Evolutionary conservation across 2,113 vertebrate species (phyloP).

Genomic region (Ammospiza nelsoni): DNA sequence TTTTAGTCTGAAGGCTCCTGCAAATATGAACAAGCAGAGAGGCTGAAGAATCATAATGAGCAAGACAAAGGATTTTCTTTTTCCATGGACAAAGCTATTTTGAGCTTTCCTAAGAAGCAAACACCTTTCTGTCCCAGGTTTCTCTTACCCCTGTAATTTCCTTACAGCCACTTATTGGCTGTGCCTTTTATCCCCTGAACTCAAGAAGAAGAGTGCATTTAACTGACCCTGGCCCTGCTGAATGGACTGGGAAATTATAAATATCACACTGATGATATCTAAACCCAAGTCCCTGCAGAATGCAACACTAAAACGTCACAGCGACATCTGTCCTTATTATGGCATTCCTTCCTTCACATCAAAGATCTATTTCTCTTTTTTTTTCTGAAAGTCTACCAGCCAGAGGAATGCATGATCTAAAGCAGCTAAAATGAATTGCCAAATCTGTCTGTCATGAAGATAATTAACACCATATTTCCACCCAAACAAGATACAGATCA

Average conservation of each 20-base stretch:
- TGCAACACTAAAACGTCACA: not conserved
- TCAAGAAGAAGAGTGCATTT: not conserved
- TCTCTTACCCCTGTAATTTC: not conserved
- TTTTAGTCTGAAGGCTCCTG: not conserved
- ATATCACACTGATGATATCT: not conserved
- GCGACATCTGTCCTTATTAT: conserved; percentile 26
- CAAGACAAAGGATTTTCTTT: not conserved
- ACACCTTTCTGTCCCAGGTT: not conserved
- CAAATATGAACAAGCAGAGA: not conserved
- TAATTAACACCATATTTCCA: conserved; percentile 54
- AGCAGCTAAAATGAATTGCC: conserved; percentile 44
- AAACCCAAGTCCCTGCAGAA: not conserved
- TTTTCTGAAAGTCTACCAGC: conserved; percentile 47
- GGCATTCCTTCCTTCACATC: conserved; percentile 42
- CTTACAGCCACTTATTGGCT: not conserved
- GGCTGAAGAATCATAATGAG: not conserved
- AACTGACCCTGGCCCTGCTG: not conserved
- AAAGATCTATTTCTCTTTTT: conserved; percentile 25
- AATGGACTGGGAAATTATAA: not conserved
- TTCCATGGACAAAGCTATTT: not conserved
- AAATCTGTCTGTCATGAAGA: conserved; percentile 53
- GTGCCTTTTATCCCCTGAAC: not conserved
- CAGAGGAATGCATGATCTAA: conserved; percentile 22
- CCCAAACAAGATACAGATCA: conserved; percentile 44
- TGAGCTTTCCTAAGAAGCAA: not conserved